Conservation (phyloP, 2,113 vertebrate species). For the Choloepus hoffmanni region DNA sequence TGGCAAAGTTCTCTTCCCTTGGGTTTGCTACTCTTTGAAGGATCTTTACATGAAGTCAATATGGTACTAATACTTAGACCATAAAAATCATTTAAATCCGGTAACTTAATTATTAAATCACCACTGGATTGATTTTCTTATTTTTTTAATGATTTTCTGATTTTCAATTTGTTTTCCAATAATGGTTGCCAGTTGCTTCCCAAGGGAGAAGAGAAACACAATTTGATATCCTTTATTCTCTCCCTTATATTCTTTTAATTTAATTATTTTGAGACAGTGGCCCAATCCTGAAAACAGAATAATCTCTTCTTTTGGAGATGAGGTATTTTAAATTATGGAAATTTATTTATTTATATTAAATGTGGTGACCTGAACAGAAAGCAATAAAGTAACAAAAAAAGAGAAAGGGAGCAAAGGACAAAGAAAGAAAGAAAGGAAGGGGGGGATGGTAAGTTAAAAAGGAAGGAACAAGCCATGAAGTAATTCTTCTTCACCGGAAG, state of each 20-base stretch:
- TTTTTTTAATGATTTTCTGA: too few species aligned
- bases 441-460: neutral
- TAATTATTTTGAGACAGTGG: neutral
- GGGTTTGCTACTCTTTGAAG: constrained; percentile 31
- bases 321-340: constrained; percentile 43
- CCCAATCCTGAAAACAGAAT: constrained; percentile 9
- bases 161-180: constrained; percentile 3
- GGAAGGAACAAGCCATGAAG: neutral
- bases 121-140: neutral
- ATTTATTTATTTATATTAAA: constrained; percentile 19
- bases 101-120: neutral
- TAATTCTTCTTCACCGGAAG: neutral
- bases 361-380: neutral
- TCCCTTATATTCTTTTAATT: neutral
- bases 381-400: neutral
- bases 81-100: constrained; percentile 14
- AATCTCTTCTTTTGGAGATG: neutral
- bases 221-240: constrained; percentile 7
- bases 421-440: neutral
- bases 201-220: neutral
- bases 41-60: neutral
- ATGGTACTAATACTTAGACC: neutral
- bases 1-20: neutral
- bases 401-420: neutral
- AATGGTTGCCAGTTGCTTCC: constrained; percentile 25